Evolutionary conservation across 1,140 invertebrate species (phyloP), one percentile per base, ranked within the genome.

Genomic region (Drosophila setifemur): DNA sequence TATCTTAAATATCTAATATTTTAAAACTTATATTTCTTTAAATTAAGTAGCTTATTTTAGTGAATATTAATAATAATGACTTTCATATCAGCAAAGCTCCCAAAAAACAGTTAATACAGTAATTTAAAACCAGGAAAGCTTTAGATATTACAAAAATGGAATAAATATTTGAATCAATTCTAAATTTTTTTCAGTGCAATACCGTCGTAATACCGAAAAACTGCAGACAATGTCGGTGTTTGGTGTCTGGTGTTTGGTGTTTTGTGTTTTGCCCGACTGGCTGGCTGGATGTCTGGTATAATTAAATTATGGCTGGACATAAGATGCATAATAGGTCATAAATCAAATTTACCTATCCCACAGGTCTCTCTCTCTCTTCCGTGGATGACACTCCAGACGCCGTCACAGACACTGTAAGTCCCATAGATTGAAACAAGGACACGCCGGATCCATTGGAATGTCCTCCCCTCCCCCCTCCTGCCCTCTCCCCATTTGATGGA

Each of bases 271-370:
- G 18, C 48, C 25, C 26, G 45, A 5, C 29, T 72, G 57, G 48
- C 35, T 57, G 71, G 70, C 25, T 61, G 77, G 61, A 54, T 73
- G 81, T 85, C 69, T 85, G 48, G 55, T 82, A 89, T 89, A 89
- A 89, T 89, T 89, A 82, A 89, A 89, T 89, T 89, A 89, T 89
- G 86, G 88, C 81, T 82, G 76, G 86, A 89, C 86, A 89, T 89
- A 89, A 89, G 86, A 89, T 81, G 81, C 86, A 89, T 89, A 89
- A 89, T 86, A 89, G 88, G 86, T 89, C 86, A 89, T 89, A 89
- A 89, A 89, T 89, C 86, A 89, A 89, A 89, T 89, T 89, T 89
- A 85, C 79, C 76, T 88, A 77, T 88, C 85, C 78, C 75, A 88
- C 55, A 60, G 82, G 79, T 25, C 40, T 31, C 25, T 31, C 49